phyloP scores from a whole-genome alignment of 2,888 invertebrate genomes.

The Mimachlamys varia region DNA sequence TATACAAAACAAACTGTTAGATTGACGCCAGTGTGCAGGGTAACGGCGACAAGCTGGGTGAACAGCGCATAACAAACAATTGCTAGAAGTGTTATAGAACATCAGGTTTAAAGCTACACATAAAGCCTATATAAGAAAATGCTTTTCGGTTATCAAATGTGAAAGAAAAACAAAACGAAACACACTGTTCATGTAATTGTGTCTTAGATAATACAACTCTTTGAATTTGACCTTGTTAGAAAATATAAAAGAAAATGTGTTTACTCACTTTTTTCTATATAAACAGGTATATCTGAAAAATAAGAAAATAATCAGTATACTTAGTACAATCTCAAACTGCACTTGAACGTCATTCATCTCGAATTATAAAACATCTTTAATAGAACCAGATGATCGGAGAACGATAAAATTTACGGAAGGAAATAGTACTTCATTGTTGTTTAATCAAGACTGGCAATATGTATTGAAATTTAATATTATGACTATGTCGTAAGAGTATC shows the following conservation, averaged over 20 bases:
- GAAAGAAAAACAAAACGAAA: too few species aligned
- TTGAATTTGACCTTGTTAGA: background rate
- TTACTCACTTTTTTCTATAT: slow-evolving; percentile 23
- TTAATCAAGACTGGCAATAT: too few species aligned
- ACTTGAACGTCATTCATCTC: too few species aligned
- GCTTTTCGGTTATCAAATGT: background rate
- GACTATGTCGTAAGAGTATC: too few species aligned
- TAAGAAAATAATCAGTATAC: background rate
- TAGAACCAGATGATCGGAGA: too few species aligned
- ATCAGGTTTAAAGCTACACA: background rate
- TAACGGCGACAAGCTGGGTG: background rate
- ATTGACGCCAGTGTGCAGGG: background rate
- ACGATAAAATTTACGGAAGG: too few species aligned
- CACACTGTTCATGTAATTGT: background rate
- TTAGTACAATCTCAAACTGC: too few species aligned
- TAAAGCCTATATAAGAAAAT: background rate
- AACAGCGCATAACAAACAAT: too few species aligned
- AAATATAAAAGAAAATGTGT: background rate
- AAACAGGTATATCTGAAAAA: background rate
- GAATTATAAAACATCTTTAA: too few species aligned
- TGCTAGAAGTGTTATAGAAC: background rate
- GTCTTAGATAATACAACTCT: too few species aligned
- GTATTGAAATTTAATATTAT: too few species aligned
- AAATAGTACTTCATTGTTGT: too few species aligned
- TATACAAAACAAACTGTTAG: background rate